These are phyloP conservation scores for Parthenolecanium corni DNA, from an alignment of 2,888 invertebrate species.

Conservation along the genomic window DNA sequence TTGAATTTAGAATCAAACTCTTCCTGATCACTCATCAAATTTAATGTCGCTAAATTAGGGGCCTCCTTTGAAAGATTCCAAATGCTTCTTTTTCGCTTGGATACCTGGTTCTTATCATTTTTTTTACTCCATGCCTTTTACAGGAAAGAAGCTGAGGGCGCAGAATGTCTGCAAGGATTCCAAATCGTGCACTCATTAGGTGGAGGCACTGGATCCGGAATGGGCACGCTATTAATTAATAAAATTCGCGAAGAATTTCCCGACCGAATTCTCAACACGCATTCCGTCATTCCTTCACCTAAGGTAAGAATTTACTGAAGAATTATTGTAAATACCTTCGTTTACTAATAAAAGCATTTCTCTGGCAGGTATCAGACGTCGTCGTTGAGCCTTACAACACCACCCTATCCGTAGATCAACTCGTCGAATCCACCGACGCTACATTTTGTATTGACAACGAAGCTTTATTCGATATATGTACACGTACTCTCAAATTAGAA, in stretches of 20 bases:
- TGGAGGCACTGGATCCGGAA: slow-evolving; percentile 24
- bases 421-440: slow-evolving; percentile 17
- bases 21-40: not conserved
- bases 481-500: slow-evolving; percentile 20
- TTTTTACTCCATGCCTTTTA: not conserved
- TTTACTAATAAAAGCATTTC: not conserved
- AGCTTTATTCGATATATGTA: slow-evolving; percentile 25
- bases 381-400: slow-evolving; percentile 26
- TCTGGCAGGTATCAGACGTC: slow-evolving; percentile 12
- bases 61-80: too few species aligned
- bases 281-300: slow-evolving; percentile 20
- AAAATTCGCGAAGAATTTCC: slow-evolving; percentile 27
- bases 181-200: slow-evolving; percentile 22
- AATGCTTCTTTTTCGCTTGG: not conserved
- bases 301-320: not conserved
- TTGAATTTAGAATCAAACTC: too few species aligned
- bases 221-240: slow-evolving; percentile 21
- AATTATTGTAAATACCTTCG: not conserved
- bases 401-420: slow-evolving; percentile 14
- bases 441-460: slow-evolving; percentile 26
- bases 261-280: slow-evolving; percentile 23
- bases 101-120: too few species aligned
- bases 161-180: slow-evolving; percentile 25
- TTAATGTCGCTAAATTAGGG: not conserved
- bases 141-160: slow-evolving; percentile 25